phyloP scores from a whole-genome alignment of 2,797 vertebrate species.

The Tauraco hartlaubi region DNA sequence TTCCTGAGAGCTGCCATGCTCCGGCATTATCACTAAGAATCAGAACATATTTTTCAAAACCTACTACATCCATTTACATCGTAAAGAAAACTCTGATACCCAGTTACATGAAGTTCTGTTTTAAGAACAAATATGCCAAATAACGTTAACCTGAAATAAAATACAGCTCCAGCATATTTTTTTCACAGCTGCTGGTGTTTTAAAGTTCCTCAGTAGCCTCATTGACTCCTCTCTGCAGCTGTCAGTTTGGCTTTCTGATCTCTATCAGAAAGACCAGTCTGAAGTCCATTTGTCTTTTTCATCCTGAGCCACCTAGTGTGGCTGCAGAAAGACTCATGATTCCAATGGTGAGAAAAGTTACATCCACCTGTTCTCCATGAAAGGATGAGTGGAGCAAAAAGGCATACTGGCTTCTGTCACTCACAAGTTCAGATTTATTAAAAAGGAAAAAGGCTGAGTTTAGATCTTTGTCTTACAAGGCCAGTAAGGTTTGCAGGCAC shows the following conservation, averaged over 20 bases:
- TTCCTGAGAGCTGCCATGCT: not conserved
- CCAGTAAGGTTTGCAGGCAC: not conserved
- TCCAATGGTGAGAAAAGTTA: not conserved
- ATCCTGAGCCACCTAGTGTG: not conserved
- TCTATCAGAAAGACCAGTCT: not conserved
- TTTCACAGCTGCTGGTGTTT: not conserved
- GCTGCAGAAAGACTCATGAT: not conserved
- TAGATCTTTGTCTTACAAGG: not conserved
- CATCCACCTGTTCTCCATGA: not conserved
- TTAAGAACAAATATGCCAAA: not conserved
- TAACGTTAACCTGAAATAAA: not conserved
- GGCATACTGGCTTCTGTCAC: not conserved
- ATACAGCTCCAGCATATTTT: not conserved
- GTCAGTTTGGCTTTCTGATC: not conserved
- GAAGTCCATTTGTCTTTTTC: not conserved
- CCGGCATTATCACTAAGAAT: not conserved
- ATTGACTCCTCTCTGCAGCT: not conserved
- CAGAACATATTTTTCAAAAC: not conserved
- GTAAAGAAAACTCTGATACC: not conserved
- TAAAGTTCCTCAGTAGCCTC: not conserved
- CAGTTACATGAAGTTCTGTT: not conserved
- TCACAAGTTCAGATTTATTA: not conserved
- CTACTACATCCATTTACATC: not conserved
- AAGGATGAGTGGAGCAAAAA: not conserved
- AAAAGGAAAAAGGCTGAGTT: not conserved